Evolutionary conservation across 2,797 vertebrate species (phyloP).

Genomic region (Lacerta agilis): DNA sequence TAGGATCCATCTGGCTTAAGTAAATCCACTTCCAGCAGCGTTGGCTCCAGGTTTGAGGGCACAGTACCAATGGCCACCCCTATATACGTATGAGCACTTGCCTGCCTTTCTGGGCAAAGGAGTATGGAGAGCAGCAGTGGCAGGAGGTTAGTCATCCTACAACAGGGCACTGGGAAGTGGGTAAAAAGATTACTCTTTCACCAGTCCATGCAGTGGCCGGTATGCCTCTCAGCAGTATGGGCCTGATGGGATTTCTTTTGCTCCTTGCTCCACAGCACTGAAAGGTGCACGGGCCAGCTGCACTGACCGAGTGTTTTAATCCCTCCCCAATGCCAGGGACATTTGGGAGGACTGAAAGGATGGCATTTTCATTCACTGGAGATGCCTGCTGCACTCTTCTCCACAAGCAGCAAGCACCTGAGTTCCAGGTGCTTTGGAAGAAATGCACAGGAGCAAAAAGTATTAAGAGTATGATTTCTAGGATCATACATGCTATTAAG

Average conservation of each 20-base stretch:
- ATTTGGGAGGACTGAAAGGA: too few species aligned
- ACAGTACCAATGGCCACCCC: neutral
- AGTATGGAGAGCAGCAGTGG: neutral
- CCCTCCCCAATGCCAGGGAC: neutral
- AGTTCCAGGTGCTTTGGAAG: neutral
- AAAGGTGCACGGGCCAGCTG: neutral
- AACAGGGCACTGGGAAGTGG: too few species aligned
- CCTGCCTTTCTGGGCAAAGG: neutral
- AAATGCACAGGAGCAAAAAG: neutral
- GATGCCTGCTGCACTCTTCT: neutral
- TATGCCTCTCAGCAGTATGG: neutral
- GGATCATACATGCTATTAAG: neutral
- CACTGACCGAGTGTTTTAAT: neutral
- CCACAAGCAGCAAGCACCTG: neutral
- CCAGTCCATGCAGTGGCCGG: neutral
- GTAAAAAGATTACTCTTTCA: neutral
- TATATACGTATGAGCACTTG: neutral
- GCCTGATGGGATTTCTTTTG: neutral
- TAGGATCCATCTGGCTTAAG: neutral
- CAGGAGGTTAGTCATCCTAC: neutral
- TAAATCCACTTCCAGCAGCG: neutral
- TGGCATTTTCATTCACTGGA: neutral
- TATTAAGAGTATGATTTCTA: neutral
- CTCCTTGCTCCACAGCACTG: neutral
- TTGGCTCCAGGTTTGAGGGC: neutral